Conservation (phyloP, 2,888 invertebrate genomes). For the Parasteatoda lunata region DNA sequence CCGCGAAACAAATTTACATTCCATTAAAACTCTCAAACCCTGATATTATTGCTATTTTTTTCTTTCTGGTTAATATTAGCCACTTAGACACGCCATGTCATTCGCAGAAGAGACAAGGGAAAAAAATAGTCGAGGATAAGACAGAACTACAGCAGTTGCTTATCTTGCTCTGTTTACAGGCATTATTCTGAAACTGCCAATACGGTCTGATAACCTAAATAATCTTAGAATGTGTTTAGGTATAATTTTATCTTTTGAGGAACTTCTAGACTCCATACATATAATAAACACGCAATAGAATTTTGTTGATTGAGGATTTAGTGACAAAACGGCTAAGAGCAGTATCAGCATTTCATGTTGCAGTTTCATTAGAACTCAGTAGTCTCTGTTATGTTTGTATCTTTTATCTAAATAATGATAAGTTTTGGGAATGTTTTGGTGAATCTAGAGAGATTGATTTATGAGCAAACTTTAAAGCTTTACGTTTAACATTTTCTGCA, state of each 20-base stretch:
- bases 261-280: not conserved
- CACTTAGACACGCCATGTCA: conserved; percentile 39
- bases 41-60: not conserved
- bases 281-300: too few species aligned
- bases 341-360: too few species aligned
- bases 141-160: conserved; percentile 8
- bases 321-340: too few species aligned
- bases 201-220: conserved; percentile 52
- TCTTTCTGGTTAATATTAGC: conserved; percentile 16
- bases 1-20: not conserved
- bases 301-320: too few species aligned
- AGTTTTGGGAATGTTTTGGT: too few species aligned
- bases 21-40: not conserved
- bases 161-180: conserved; percentile 35
- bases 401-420: too few species aligned
- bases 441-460: too few species aligned
- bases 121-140: conserved; percentile 13
- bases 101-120: not conserved
- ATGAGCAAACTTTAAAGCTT: too few species aligned
- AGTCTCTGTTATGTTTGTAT: too few species aligned
- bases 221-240: conserved; percentile 30
- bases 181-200: conserved; percentile 29
- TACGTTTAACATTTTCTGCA: too few species aligned
- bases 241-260: conserved; percentile 17
- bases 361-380: too few species aligned